Base-by-base conservation (phyloP, 2,113 vertebrate species). In the Upupa epops region DNA sequence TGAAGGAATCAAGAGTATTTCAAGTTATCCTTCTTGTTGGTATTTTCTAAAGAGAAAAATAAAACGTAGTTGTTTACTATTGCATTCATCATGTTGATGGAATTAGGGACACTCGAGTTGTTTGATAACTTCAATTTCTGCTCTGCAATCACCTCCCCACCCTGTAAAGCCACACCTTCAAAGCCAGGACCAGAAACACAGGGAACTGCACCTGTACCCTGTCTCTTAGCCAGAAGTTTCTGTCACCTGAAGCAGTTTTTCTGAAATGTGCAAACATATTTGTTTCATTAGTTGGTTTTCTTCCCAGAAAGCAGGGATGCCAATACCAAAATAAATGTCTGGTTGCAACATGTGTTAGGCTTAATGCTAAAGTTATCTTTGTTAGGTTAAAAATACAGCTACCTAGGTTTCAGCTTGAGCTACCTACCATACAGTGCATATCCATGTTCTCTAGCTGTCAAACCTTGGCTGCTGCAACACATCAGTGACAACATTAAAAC, bases 31-130 rank as follows among this genome's bases (percentile, higher is more conserved):
- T 83, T 73, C 77, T 54, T 36, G 25, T 32, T 49, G 51, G 34
- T 65, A 84, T 77, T 90, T 89, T 75, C 97, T 98, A 60, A 66
- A 87, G 83, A 92, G 45, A 94, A 93, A 90, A 92, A 40, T 3
- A 40, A 3, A 2, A 55, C 51, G 65, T 25, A 10, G 25, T 80
- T 79, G 90, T 42, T 90, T 25, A 71, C 28, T 65, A 32, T 5
- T 31, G 49, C 25, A 40, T 20, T 74, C 40, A 63, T 36, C 26
- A 48, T 5, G 3, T 6, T 65, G 28, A 72, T n/a, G 54, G 55
- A 72, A 78, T n/a, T 4, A 34, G 11, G 9, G 17, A 32, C 8
- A 37, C 28, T 82, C 13, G 17, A 81, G 36, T 26, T 29, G 8
- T 52, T n/a, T 18, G 32, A 29, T 45, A 48, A 88, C 64, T 17